These are phyloP conservation scores for Malaclemys terrapin DNA, from an alignment of 2,113 vertebrate species.

Conservation along the genomic window DNA sequence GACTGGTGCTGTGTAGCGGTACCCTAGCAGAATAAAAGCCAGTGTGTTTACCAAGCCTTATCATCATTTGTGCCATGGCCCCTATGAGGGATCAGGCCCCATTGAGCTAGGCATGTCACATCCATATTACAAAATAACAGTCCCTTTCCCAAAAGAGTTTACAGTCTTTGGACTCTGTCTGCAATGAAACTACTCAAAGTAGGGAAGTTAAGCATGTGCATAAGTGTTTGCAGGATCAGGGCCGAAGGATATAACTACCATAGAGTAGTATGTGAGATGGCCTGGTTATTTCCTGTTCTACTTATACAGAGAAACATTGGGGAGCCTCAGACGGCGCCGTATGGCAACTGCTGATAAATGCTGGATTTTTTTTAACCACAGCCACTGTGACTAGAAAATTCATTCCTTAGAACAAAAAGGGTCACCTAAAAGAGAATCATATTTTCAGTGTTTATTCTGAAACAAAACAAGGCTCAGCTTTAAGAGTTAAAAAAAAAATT, in stretches of 20 bases:
- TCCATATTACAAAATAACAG: neutral
- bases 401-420: neutral
- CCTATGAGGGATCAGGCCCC: neutral
- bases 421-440: neutral
- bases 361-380: neutral
- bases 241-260: neutral
- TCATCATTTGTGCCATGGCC: neutral
- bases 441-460: neutral
- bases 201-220: neutral
- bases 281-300: neutral
- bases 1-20: neutral
- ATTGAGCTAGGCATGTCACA: neutral
- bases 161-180: accelerated
- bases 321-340: neutral
- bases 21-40: neutral
- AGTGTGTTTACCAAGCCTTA: neutral
- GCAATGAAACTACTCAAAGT: neutral
- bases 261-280: accelerated
- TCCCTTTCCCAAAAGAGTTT: neutral
- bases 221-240: neutral
- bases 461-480: neutral
- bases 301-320: neutral
- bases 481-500: neutral
- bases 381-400: neutral
- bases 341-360: neutral